Evolutionary conservation across 1,140 invertebrate species (phyloP).

Genomic region (Leptonema lineaticorne): DNA sequence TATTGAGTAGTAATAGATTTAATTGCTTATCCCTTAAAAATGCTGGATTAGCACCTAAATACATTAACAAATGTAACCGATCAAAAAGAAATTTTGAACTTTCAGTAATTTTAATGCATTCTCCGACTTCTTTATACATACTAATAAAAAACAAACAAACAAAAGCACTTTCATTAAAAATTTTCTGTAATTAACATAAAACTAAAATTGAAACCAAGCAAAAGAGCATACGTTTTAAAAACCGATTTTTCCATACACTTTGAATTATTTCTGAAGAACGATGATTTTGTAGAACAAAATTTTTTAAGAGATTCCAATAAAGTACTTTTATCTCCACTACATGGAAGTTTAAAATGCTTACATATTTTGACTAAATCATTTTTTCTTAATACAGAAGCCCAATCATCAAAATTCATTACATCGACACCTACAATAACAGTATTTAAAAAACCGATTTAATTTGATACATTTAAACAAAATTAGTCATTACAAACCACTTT

Average conservation of each 20-base stretch:
- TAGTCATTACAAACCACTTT: conserved; percentile 12
- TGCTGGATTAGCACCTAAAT: conserved; percentile 34
- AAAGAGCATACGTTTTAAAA: conserved; percentile 26
- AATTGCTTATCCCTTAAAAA: conserved; percentile 33
- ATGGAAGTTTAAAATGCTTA: conserved; percentile 32
- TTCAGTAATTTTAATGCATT: conserved; percentile 31
- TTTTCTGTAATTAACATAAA: not conserved
- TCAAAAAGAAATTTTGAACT: conserved; percentile 27
- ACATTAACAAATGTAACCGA: conserved; percentile 31
- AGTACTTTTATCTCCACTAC: not conserved
- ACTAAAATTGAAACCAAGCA: not conserved
- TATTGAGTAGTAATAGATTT: conserved; percentile 30
- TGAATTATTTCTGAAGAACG: not conserved
- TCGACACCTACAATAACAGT: conserved; percentile 10
- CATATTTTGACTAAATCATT: conserved; percentile 22
- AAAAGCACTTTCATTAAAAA: not conserved
- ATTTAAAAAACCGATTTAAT: not conserved
- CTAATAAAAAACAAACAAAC: not conserved
- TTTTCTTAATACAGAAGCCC: conserved; percentile 13
- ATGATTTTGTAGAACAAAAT: conserved; percentile 20
- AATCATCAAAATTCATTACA: conserved; percentile 28
- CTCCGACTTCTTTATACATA: conserved; percentile 5
- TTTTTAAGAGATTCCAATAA: conserved; percentile 17
- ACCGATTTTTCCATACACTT: conserved; percentile 22
- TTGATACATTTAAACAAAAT: not conserved